Conservation (phyloP, 2,113 vertebrate genomes). For the Nothoprocta perdicaria region DNA sequence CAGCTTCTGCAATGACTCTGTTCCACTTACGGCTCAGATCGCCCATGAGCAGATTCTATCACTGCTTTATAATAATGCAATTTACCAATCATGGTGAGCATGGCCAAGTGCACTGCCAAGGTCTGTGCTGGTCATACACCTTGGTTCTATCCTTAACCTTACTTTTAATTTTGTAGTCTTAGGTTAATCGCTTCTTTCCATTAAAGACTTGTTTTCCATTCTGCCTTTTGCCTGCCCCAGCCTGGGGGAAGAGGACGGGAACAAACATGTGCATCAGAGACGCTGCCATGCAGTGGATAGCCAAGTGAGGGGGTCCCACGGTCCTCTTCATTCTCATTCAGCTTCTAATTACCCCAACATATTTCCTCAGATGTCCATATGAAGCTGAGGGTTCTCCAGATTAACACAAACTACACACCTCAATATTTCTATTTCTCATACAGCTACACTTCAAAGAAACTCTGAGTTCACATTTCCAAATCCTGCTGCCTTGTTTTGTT, state of each 20-base stretch:
- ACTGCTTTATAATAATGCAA: neutral
- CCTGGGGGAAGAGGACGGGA: neutral
- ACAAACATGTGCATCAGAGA: neutral
- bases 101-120: too few species aligned
- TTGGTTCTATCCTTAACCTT: neutral
- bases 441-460: neutral
- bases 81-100: neutral
- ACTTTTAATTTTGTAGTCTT: neutral
- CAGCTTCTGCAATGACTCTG: neutral
- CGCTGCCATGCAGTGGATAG: neutral
- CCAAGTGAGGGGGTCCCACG: neutral
- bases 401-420: neutral
- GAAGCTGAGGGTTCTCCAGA: neutral
- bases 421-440: neutral
- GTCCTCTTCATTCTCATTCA: neutral
- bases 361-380: neutral
- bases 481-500: neutral
- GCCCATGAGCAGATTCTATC: neutral
- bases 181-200: neutral
- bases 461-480: neutral
- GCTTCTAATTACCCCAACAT: too few species aligned
- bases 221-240: neutral
- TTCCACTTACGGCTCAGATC: neutral
- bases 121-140: neutral
- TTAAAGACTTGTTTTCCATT: neutral